phyloP scores from a whole-genome alignment of 2,113 vertebrate genomes.

The Ariopsis seemanni region DNA sequence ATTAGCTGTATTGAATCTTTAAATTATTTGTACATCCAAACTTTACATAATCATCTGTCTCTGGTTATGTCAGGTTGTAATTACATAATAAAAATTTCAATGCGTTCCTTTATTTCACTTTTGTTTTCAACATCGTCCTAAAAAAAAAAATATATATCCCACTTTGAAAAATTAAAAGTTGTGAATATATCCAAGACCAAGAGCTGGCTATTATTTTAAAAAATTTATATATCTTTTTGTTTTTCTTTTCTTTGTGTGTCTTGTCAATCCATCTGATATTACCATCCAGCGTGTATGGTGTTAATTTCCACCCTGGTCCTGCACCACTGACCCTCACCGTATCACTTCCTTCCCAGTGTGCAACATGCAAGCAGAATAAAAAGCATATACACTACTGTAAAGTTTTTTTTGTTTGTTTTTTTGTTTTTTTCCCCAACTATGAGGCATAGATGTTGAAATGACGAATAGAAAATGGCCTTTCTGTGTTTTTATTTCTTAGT shows the following conservation, averaged over 20 bases:
- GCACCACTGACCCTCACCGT: slow-evolving; percentile 55
- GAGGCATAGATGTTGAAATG: slow-evolving; percentile 88
- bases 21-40: neutral
- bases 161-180: neutral
- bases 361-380: slow-evolving; percentile 74
- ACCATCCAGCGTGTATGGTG: slow-evolving; percentile 51
- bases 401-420: slow-evolving; percentile 38
- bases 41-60: neutral
- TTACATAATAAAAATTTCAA: neutral
- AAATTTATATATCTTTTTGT: neutral
- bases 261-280: slow-evolving; percentile 4
- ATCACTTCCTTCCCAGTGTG: slow-evolving; percentile 57
- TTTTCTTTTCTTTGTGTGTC: neutral
- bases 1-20: neutral
- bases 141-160: neutral
- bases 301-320: slow-evolving; percentile 52
- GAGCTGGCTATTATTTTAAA: neutral
- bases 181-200: neutral
- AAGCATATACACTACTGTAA: slow-evolving; percentile 84
- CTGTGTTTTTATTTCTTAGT: slow-evolving; percentile 70
- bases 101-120: neutral
- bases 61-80: neutral
- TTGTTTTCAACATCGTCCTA: neutral
- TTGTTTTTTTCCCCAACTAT: slow-evolving; percentile 60
- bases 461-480: slow-evolving; percentile 78